A percentile compares a stretch with the other conserved stretches of the same genome.
These are phyloP conservation scores for Rapana venosa DNA, from an alignment of 2,888 invertebrate species.

Conservation along the genomic window DNA sequence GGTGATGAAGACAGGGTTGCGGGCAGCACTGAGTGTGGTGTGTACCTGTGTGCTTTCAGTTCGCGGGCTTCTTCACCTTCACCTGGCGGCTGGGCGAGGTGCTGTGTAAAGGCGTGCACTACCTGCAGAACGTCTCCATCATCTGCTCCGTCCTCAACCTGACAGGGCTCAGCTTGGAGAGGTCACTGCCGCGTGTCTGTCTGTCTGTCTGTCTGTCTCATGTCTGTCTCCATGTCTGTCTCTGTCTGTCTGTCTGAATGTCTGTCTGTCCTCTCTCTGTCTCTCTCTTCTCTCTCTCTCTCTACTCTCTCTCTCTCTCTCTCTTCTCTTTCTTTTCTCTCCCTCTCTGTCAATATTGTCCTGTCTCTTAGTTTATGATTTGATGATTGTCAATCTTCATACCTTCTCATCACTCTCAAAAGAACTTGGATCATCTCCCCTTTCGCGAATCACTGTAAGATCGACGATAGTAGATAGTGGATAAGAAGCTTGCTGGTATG, in stretches of 20 bases:
- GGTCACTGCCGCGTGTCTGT: slow-evolving; percentile 79
- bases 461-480: no score
- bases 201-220: background rate
- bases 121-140: slow-evolving; percentile 86
- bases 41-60: slow-evolving; percentile 77
- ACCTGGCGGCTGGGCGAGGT: slow-evolving; percentile 84
- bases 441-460: no score
- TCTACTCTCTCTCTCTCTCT: no score
- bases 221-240: background rate
- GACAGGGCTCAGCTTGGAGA: slow-evolving; percentile 86
- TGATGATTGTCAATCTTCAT: no score
- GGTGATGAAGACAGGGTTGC: no score
- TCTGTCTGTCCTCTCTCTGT: slow-evolving; percentile 8
- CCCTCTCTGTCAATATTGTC: no score
- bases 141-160: slow-evolving; percentile 86
- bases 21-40: background rate
- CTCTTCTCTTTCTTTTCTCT: background rate
- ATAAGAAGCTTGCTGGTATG: no score
- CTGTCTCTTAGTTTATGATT: no score
- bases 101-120: slow-evolving; percentile 85
- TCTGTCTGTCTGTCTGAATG: background rate
- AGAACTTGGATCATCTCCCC: no score
- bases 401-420: no score
- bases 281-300: background rate
- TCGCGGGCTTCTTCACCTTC: slow-evolving; percentile 84